These are phyloP conservation scores for Alethe diademata DNA, from an alignment of 2,113 vertebrate genomes.

Conservation along the genomic window DNA sequence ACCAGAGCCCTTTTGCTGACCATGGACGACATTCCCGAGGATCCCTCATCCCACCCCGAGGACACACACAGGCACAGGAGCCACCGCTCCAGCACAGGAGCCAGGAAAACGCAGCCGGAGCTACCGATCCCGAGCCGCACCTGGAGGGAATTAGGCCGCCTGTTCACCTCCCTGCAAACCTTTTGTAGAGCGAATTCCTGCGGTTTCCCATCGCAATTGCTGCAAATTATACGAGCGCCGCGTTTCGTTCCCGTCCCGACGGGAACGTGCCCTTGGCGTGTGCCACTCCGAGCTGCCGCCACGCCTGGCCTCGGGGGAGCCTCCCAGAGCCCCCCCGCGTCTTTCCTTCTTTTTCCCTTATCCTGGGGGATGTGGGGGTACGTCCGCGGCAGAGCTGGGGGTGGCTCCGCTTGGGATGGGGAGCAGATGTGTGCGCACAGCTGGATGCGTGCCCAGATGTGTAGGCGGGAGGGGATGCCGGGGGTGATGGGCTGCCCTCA, in stretches of 20 bases:
- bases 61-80: neutral
- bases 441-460: neutral
- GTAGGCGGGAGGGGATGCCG: neutral
- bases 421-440: neutral
- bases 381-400: too few relatives aligned
- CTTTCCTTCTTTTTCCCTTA: neutral
- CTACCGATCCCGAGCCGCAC: neutral
- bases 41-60: neutral
- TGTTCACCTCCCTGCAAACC: slow-evolving; percentile 29
- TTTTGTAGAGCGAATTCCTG: slow-evolving; percentile 46
- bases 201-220: slow-evolving; percentile 37
- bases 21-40: rapidly evolving
- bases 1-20: neutral
- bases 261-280: neutral
- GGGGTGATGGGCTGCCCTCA: neutral
- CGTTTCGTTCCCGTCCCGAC: neutral
- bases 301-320: neutral
- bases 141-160: slow-evolving; percentile 49
- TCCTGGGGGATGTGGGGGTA: neutral
- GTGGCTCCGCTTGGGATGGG: neutral
- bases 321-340: rapidly evolving
- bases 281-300: neutral
- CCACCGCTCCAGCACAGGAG: neutral
- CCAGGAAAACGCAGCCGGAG: neutral
- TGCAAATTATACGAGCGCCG: slow-evolving; percentile 34